Evolutionary conservation across 2,113 vertebrate genomes (phyloP), one percentile per base, ranked within the genome.

Genomic region (Pterocles orientalis): DNA sequence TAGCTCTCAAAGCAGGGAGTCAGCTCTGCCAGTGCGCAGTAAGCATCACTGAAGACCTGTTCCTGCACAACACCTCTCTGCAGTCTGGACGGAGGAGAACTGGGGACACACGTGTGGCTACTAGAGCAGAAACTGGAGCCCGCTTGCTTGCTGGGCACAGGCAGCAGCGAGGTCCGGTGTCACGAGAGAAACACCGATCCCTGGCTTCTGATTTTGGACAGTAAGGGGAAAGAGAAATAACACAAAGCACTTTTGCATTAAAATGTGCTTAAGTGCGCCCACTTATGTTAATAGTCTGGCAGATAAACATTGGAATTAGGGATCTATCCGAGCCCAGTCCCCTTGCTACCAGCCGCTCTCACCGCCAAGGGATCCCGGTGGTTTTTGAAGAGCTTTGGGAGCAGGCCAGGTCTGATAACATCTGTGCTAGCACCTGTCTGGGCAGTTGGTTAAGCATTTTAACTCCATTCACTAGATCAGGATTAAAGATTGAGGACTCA

Each of bases 21-120:
- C 50, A 76, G 8, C 66, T 87, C 73, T 93, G 43, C 28, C 39
- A 68, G 56, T 25, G 47, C 17, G 64, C 65, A 24, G 3, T 53
- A 43, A 36, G 7, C 31, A n/a, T 58, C 50, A 17, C 33, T 64
- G 47, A 85, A 58, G 51, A n/a, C 25, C 47, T 56, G 10, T 14
- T 75, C 31, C 47, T 60, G 43, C 17, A 11, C 54, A 64, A 41
- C 39, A n/a, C 24, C 9, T 70, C 20, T 45, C 34, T 57, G 21
- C 29, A 25, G 2, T 50, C 23, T 53, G 41, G 36, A 20, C 10
- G 2, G 23, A 20, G 58, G 36, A 56, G 45, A 83, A 21, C 16
- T 0, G 1, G n/a, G 12, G 17, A 43, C 41, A 15, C 8, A 9
- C 0, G 2, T 13, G 10, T 0, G 0, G 41, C n/a, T 43, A 21